A percentile compares a stretch with the other conserved stretches of the same genome.
These are phyloP conservation scores for Tachyglossus aculeatus DNA, from an alignment of 2,797 vertebrate species.

Conservation along the genomic window DNA sequence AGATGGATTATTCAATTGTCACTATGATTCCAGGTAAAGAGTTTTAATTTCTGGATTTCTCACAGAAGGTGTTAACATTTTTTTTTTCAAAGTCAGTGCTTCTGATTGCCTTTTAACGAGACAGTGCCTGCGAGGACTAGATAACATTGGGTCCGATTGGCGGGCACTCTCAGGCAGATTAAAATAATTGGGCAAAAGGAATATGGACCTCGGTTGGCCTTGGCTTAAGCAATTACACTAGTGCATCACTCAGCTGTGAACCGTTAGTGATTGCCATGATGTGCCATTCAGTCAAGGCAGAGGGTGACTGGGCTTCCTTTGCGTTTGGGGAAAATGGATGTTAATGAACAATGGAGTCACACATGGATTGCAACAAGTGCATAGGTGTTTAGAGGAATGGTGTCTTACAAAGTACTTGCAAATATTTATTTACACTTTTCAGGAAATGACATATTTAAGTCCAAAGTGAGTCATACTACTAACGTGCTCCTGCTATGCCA, in stretches of 20 bases:
- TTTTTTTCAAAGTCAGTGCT: slow-evolving; percentile 89
- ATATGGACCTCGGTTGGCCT: slow-evolving; percentile 64
- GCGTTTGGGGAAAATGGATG: not conserved
- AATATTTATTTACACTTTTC: too few relatives aligned
- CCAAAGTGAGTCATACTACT: too few relatives aligned
- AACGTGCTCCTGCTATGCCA: too few relatives aligned
- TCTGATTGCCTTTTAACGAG: slow-evolving; percentile 94
- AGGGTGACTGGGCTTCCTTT: too few relatives aligned
- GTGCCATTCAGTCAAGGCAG: not conserved
- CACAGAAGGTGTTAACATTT: slow-evolving; percentile 82
- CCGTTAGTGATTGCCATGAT: too few relatives aligned
- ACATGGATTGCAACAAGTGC: not conserved
- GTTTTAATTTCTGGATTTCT: slow-evolving; percentile 80
- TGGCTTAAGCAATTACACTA: slow-evolving; percentile 79
- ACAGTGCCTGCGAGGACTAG: slow-evolving; percentile 81
- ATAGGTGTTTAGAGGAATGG: not conserved
- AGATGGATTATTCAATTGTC: slow-evolving; percentile 59
- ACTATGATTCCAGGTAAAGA: slow-evolving; percentile 62
- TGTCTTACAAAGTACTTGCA: too few relatives aligned
- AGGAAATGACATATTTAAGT: too few relatives aligned
- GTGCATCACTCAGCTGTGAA: too few relatives aligned
- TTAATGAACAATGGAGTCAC: not conserved
- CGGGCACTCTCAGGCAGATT: slow-evolving; percentile 80
- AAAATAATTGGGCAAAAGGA: slow-evolving; percentile 78
- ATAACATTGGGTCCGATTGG: slow-evolving; percentile 81